These are phyloP conservation scores for Echeneis naucrates DNA, from an alignment of 2,797 vertebrate species.

Conservation along the genomic window DNA sequence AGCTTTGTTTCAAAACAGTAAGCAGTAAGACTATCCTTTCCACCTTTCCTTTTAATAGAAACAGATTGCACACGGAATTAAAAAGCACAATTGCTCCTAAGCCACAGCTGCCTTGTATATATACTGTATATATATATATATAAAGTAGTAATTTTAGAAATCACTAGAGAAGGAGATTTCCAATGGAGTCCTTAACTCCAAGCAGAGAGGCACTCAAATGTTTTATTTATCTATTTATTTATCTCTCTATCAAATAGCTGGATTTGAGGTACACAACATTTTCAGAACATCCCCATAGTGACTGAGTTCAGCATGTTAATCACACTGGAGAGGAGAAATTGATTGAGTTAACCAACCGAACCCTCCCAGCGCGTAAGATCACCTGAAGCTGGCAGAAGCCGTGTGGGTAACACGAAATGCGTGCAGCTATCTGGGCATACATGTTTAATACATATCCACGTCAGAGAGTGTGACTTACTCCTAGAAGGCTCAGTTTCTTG, in stretches of 20 bases:
- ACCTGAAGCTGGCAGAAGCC: slow-evolving; percentile 31
- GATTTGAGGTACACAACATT: slow-evolving; percentile 40
- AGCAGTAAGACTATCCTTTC: slow-evolving; percentile 2
- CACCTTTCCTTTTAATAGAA: background rate
- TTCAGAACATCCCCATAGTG: slow-evolving; percentile 36
- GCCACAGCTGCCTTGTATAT: background rate
- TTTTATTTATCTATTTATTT: no score
- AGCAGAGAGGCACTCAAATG: slow-evolving; percentile 16
- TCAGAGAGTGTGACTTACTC: slow-evolving; percentile 77
- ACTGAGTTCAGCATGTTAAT: slow-evolving; percentile 46
- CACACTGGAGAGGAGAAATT: slow-evolving; percentile 32
- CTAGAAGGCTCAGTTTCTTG: slow-evolving; percentile 88
- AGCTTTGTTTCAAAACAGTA: slow-evolving; percentile 10
- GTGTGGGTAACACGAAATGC: slow-evolving; percentile 6
- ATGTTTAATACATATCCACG: background rate
- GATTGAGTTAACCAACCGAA: slow-evolving; percentile 35
- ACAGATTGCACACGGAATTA: slow-evolving; percentile 8
- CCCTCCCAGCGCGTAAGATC: slow-evolving; percentile 21
- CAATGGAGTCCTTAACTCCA: slow-evolving; percentile 40
- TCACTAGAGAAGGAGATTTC: slow-evolving; percentile 42
- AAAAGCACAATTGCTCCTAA: slow-evolving; percentile 19
- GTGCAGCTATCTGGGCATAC: background rate
- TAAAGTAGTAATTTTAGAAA: slow-evolving; percentile 31
- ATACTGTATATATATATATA: no score
- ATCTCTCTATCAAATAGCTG: no score